Conservation (phyloP, 2,888 invertebrate species). For the Oeneis ivallda region DNA sequence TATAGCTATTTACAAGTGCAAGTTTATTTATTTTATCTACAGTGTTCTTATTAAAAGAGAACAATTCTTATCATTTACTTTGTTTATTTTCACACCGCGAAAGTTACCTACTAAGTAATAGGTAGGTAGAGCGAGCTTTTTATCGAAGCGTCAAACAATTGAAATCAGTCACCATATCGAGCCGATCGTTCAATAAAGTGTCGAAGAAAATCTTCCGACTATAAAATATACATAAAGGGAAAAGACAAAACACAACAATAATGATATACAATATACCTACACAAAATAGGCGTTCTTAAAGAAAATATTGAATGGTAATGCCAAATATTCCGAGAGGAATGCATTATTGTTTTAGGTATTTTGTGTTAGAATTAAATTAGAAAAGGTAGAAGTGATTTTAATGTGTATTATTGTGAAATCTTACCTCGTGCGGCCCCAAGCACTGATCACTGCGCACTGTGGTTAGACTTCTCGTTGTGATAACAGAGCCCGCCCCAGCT, state of each 20-base stretch:
- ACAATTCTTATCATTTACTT: too few relatives aligned
- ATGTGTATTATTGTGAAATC: slow-evolving; percentile 31
- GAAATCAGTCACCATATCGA: slow-evolving; percentile 4
- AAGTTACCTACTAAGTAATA: too few relatives aligned
- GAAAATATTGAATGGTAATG: background rate
- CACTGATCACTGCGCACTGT: slow-evolving; percentile 60
- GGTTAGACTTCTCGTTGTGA: slow-evolving; percentile 7
- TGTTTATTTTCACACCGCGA: too few relatives aligned
- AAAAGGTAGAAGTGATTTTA: background rate
- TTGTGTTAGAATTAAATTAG: background rate
- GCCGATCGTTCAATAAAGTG: slow-evolving; percentile 5
- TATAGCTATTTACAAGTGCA: too few relatives aligned
- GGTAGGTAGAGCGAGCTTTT: too few relatives aligned
- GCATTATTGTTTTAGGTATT: background rate
- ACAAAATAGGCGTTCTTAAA: background rate
- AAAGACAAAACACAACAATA: background rate
- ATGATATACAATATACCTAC: background rate
- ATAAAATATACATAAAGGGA: slow-evolving; percentile 1
- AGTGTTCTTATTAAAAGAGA: too few relatives aligned
- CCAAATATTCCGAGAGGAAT: background rate
- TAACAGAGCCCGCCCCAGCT: slow-evolving; percentile 27
- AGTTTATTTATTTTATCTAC: too few relatives aligned
- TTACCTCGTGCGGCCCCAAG: slow-evolving; percentile 58
- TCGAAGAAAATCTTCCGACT: slow-evolving; percentile 4
- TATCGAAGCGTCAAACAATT: slow-evolving; percentile 7